phyloP scores from a whole-genome alignment of 30 jellyfish, hydroid and myxozoan species.

The Pelagia noctiluca region DNA sequence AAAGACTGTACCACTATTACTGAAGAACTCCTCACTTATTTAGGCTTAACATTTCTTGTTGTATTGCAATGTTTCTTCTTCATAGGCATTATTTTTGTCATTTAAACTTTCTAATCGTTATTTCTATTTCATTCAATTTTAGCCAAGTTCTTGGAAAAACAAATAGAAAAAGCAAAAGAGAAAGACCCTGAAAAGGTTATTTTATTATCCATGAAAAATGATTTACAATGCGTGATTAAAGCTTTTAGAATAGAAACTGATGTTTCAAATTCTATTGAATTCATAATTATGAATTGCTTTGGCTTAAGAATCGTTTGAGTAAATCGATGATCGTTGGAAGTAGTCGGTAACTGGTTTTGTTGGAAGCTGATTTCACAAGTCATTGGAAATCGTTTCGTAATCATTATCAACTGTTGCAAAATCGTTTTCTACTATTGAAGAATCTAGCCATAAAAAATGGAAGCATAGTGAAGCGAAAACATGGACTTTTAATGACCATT shows the following conservation, averaged over 20 bases:
- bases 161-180: conserved; percentile 84
- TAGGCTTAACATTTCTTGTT: too few species aligned
- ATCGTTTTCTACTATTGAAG: too few species aligned
- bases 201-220: background rate
- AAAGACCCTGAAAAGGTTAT: conserved; percentile 73
- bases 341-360: conserved; percentile 2
- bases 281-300: too few species aligned
- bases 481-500: too few species aligned
- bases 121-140: background rate
- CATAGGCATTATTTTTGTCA: background rate
- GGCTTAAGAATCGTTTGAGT: too few species aligned
- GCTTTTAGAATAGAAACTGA: background rate
- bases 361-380: too few species aligned
- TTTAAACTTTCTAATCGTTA: background rate
- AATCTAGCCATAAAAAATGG: too few species aligned
- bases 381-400: too few species aligned
- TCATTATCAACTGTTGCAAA: too few species aligned
- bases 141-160: conserved; percentile 89
- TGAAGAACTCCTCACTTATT: too few species aligned
- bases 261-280: background rate
- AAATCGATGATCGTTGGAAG: background rate
- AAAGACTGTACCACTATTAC: too few species aligned
- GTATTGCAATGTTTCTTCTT: background rate
- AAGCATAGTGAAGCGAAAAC: too few species aligned
- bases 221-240: background rate